Conservation (phyloP, 2,113 vertebrate genomes). For the Regulus satrapa region DNA sequence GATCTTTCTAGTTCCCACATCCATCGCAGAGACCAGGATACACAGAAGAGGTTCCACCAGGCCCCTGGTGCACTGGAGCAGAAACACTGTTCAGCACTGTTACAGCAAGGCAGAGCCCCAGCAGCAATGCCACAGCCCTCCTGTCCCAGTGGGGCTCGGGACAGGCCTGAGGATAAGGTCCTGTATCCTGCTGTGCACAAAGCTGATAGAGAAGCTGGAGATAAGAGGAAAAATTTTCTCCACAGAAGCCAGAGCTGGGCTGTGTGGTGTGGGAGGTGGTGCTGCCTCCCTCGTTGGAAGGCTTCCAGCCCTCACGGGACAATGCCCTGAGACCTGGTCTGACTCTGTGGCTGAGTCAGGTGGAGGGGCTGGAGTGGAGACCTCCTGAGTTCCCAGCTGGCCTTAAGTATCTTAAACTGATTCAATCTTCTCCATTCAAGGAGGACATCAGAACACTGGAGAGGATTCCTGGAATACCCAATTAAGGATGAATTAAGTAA, state of each 20-base stretch:
- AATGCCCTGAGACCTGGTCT: background rate
- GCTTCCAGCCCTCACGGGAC: background rate
- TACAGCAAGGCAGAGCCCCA: background rate
- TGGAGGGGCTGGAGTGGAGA: fast-evolving
- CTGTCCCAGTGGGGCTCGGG: fast-evolving
- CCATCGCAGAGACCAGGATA: background rate
- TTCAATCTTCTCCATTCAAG: background rate
- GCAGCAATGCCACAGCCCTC: fast-evolving
- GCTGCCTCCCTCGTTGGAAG: background rate
- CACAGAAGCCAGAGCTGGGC: fast-evolving
- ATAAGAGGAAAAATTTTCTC: background rate
- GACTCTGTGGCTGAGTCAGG: background rate
- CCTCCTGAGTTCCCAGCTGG: fast-evolving
- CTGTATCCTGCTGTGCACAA: background rate
- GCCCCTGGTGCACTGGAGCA: background rate
- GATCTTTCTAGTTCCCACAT: background rate
- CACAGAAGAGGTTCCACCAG: background rate
- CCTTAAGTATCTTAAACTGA: background rate
- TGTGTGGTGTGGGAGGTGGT: too few species aligned
- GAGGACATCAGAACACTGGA: background rate
- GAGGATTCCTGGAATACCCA: background rate
- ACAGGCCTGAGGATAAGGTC: background rate
- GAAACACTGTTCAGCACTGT: background rate
- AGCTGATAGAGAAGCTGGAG: background rate
- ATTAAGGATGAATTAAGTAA: background rate